Evolutionary conservation across 2,888 invertebrate genomes (phyloP).

Genomic region (Andrena haemorrhoa): DNA sequence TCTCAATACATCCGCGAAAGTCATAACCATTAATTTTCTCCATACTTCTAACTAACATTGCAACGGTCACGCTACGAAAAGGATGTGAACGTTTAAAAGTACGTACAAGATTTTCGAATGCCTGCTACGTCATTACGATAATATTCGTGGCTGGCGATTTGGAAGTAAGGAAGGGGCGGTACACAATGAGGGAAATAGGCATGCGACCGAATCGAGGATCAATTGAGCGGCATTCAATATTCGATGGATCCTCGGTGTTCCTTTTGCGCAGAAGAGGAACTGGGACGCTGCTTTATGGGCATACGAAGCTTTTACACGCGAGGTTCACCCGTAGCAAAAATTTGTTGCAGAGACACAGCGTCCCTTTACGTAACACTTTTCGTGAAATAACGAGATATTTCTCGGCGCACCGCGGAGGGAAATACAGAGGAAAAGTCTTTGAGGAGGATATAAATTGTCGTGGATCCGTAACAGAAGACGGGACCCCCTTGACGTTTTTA

Average conservation of each 20-base stretch:
- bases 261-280: background rate
- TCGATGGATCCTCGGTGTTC: background rate
- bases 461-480: background rate
- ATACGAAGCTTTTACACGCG: background rate
- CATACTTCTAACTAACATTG: too few relatives aligned
- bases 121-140: background rate
- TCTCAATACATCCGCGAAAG: too few relatives aligned
- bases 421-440: conserved; percentile 18
- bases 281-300: background rate
- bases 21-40: too few relatives aligned
- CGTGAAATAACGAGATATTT: conserved; percentile 28
- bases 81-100: too few relatives aligned
- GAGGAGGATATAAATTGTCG: conserved; percentile 32
- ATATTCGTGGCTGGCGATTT: background rate
- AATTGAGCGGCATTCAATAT: conserved; percentile 15
- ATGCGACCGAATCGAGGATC: background rate
- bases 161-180: background rate
- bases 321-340: conserved; percentile 4
- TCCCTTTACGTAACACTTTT: conserved; percentile 6
- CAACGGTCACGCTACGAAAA: too few relatives aligned
- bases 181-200: background rate
- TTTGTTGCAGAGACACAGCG: conserved; percentile 5
- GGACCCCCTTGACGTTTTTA: conserved; percentile 15
- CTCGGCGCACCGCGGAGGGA: background rate
- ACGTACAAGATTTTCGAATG: background rate